A percentile compares a stretch with the other conserved stretches of the same genome.
Conservation (phyloP, 2,888 invertebrate species). For the Pachliopta kotzebuea region DNA sequence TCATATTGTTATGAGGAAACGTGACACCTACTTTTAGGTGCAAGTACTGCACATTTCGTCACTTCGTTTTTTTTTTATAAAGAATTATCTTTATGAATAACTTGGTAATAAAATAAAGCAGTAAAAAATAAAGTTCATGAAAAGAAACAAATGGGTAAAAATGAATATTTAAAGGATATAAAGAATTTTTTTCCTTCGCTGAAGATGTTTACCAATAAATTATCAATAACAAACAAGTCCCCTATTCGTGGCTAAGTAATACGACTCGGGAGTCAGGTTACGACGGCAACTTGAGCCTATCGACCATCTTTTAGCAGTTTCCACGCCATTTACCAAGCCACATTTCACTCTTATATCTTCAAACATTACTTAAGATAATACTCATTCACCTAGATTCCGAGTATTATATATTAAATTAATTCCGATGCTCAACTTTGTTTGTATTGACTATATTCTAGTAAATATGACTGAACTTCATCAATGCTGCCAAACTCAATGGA, state of each 20-base stretch:
- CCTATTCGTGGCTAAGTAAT: constrained; percentile 30
- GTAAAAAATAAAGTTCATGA: neutral
- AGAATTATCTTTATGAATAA: neutral
- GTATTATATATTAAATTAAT: constrained; percentile 6
- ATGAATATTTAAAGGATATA: constrained; percentile 23
- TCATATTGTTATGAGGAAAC: no score
- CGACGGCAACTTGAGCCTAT: constrained; percentile 50
- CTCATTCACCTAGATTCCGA: constrained; percentile 14
- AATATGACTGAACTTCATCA: neutral
- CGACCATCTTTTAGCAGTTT: constrained; percentile 64
- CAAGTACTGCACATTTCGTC: no score
- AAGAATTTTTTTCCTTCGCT: constrained; percentile 20
- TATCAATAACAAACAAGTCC: constrained; percentile 56
- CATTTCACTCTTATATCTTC: constrained; percentile 42
- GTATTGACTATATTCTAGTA: neutral
- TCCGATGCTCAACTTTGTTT: neutral
- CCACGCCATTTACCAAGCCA: constrained; percentile 63
- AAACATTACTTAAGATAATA: constrained; percentile 28
- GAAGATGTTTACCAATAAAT: constrained; percentile 50
- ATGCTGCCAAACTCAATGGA: no score
- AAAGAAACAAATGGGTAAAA: constrained; percentile 1
- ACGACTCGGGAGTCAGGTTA: constrained; percentile 36
- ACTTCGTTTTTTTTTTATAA: neutral
- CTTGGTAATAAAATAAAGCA: neutral
- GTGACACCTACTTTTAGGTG: no score